A percentile compares a stretch with the other conserved stretches of the same genome.
Conservation (phyloP, 2,797 vertebrate species). For the Morelia viridis region DNA sequence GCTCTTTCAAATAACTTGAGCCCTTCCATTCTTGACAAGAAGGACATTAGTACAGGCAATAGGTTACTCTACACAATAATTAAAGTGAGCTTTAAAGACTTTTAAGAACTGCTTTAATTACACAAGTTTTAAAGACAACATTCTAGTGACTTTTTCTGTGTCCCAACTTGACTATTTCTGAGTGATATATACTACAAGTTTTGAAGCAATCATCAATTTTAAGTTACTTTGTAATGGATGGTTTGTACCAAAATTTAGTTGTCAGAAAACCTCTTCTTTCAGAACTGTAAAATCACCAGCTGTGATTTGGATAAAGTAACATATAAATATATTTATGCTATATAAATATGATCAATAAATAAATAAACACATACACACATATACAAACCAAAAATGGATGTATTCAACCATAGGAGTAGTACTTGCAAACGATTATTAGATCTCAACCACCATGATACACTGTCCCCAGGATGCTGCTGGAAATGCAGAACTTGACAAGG, state of each 20-base stretch:
- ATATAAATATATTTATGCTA: neutral
- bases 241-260: neutral
- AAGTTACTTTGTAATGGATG: neutral
- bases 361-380: neutral
- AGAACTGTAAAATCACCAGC: neutral
- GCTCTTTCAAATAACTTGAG: neutral
- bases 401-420: neutral
- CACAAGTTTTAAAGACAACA: neutral
- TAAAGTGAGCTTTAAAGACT: neutral
- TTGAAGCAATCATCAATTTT: neutral
- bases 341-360: neutral
- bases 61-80: neutral
- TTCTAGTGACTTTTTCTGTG: neutral
- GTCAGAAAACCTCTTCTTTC: neutral
- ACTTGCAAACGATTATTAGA: neutral
- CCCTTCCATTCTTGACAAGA: neutral
- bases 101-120: neutral
- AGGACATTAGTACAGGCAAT: neutral
- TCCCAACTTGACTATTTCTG: neutral
- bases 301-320: neutral
- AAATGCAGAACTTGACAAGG: neutral
- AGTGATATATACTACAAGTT: neutral
- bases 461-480: neutral
- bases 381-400: neutral
- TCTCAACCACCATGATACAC: neutral